phyloP scores from a whole-genome alignment of 2,797 vertebrate species.

The Neosilurus hyrtlii region DNA sequence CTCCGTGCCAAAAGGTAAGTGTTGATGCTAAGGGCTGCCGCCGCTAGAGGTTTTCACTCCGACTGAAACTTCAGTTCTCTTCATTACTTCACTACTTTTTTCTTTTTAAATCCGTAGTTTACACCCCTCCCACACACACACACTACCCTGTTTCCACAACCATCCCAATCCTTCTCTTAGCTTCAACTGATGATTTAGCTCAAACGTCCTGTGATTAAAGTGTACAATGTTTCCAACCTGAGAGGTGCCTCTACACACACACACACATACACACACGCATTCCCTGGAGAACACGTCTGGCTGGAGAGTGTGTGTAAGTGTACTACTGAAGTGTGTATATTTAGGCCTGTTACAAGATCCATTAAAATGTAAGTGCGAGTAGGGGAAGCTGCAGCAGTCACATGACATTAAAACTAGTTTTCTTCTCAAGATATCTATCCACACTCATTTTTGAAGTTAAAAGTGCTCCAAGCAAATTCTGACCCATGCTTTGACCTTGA shows the following conservation, averaged over 20 bases:
- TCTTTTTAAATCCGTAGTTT: not conserved
- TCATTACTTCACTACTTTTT: slow-evolving; percentile 16
- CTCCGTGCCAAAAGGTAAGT: slow-evolving; percentile 44
- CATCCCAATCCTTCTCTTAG: not conserved
- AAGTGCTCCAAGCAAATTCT: no score
- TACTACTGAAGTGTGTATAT: slow-evolving; percentile 59
- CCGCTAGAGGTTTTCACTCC: slow-evolving; percentile 29
- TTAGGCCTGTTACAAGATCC: slow-evolving; percentile 46
- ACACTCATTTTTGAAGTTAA: no score
- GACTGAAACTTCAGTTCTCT: slow-evolving; percentile 25
- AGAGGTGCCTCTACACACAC: no score
- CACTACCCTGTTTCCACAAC: not conserved
- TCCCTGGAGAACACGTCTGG: slow-evolving; percentile 29
- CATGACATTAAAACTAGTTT: slow-evolving; percentile 23
- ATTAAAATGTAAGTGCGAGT: slow-evolving; percentile 11
- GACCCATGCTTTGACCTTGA: no score
- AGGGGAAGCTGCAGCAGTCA: slow-evolving; percentile 55
- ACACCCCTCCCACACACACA: not conserved
- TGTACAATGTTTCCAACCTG: slow-evolving; percentile 15
- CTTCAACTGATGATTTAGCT: not conserved
- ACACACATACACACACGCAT: not conserved
- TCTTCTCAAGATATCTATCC: not conserved
- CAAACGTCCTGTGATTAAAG: slow-evolving; percentile 3
- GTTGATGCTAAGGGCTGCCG: slow-evolving; percentile 17
- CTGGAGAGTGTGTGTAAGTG: slow-evolving; percentile 52